Evolutionary conservation across 2,113 vertebrate genomes (phyloP).

Genomic region (Poecilia latipinna): DNA sequence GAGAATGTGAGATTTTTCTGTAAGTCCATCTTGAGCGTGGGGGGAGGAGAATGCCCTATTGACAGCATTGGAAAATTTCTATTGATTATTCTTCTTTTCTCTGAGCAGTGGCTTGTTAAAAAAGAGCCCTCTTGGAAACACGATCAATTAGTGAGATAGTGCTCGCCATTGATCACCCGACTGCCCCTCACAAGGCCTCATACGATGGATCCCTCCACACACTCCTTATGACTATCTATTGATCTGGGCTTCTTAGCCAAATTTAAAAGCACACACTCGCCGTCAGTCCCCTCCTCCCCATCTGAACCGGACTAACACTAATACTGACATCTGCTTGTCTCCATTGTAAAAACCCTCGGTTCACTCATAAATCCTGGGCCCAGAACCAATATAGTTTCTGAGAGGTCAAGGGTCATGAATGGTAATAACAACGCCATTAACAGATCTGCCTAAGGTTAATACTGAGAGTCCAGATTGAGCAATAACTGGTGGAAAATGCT

Average conservation of each 20-base stretch:
- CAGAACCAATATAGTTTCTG: slow-evolving; percentile 71
- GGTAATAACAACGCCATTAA: slow-evolving; percentile 67
- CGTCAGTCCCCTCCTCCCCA: slow-evolving; percentile 43
- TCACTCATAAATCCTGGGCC: slow-evolving; percentile 72
- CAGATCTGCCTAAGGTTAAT: slow-evolving; percentile 49
- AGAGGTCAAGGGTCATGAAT: slow-evolving; percentile 65
- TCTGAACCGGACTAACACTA: slow-evolving; percentile 55
- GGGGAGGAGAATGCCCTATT: slow-evolving; percentile 61
- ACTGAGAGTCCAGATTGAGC: slow-evolving; percentile 11
- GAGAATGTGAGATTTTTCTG: slow-evolving; percentile 7
- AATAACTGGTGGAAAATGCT: neutral
- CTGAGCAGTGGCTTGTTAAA: slow-evolving; percentile 77
- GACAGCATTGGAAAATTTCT: slow-evolving; percentile 78
- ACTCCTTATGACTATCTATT: slow-evolving; percentile 78
- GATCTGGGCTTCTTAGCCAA: slow-evolving; percentile 72
- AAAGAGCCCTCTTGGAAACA: slow-evolving; percentile 77
- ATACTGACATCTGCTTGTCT: slow-evolving; percentile 75
- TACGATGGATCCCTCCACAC: slow-evolving; percentile 69
- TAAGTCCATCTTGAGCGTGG: slow-evolving; percentile 49
- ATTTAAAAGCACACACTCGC: slow-evolving; percentile 70
- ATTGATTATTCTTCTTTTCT: slow-evolving; percentile 82
- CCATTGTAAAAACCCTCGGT: slow-evolving; percentile 68
- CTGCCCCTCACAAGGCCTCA: slow-evolving; percentile 50
- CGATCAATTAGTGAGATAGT: slow-evolving; percentile 85
- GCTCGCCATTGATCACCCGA: slow-evolving; percentile 78